Evolutionary conservation across 2,888 invertebrate species (phyloP), one percentile per base, ranked within the genome.

Genomic region (Eremobia ochroleuca): DNA sequence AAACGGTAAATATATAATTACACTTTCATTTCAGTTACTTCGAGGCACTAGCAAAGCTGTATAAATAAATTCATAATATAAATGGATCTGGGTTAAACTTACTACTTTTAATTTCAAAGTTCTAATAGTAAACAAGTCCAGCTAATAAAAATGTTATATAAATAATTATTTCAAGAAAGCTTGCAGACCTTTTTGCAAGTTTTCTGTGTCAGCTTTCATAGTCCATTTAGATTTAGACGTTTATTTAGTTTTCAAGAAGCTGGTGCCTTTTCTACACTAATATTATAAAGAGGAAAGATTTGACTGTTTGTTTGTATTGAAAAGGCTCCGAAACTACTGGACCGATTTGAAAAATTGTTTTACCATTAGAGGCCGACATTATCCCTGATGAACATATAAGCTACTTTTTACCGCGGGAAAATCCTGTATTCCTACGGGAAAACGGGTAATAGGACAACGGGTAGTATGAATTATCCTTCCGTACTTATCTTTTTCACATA

Each of bases 61-160:
- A n/a, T 8, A 49, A 80, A 80, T 80, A 70, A 82, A 82, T 73
- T 61, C n/a, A 21, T 43, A 46, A 43, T 11, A 49, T 71, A 68
- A 83, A 65, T 73, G 37, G 21, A 81, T 58, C 66, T 75, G 18
- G 62, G 67, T 59, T 64, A 67, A 80, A 68, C 21, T 64, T n/a
- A 25, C 21, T 34, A 62, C 5, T 78, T 79, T 71, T 52, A 59
- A 68, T 68, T 59, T n/a, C 4, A 46, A 61, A 81, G 21, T 58
- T 70, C 40, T 59, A 34, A 25, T 40, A 61, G 18, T 34, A 52
- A 70, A 55, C 34, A 62, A 76, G 25, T 49, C 2, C 15, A 15
- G 31, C 15, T 64, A 79, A 78, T 52, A 31, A 43, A 71, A 72
- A 18, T 37, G 18, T 43, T 25, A n/a, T 52, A 40, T 58, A 82